A percentile compares a stretch with the other conserved stretches of the same genome.
Evolutionary conservation across 2,888 invertebrate species (phyloP).

Genomic region (Vannuccia rotundouncinata): DNA sequence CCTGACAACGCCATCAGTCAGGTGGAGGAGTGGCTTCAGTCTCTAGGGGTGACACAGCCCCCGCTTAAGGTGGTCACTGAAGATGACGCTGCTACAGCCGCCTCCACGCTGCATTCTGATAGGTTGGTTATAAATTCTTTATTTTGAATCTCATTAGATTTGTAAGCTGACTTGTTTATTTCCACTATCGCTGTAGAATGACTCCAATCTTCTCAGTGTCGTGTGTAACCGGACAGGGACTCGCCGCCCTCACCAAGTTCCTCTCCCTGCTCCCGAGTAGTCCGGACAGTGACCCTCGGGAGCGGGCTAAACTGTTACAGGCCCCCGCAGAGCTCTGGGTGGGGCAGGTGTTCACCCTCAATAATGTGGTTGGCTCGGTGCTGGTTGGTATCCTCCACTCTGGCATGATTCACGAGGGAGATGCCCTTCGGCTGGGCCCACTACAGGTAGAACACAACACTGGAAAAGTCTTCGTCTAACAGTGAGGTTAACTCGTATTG

Average conservation of each 20-base stretch:
- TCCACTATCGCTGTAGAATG: conserved; percentile 45
- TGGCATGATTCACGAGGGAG: conserved; percentile 76
- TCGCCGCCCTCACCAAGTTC: conserved; percentile 72
- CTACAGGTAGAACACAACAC: conserved; percentile 37
- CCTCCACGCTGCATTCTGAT: conserved; percentile 64
- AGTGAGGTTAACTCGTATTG: background rate
- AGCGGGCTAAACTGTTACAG: background rate
- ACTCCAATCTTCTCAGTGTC: conserved; percentile 65
- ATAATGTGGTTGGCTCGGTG: conserved; percentile 31
- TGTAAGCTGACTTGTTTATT: conserved; percentile 17
- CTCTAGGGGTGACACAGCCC: conserved; percentile 64
- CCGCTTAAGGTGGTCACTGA: conserved; percentile 65
- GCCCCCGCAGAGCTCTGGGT: conserved; percentile 31
- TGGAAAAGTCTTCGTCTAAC: conserved; percentile 34
- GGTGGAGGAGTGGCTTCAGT: conserved; percentile 64
- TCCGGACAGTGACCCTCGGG: background rate
- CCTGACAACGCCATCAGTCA: conserved; percentile 57
- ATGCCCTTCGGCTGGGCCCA: conserved; percentile 59
- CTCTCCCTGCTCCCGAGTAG: conserved; percentile 67
- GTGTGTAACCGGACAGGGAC: conserved; percentile 76
- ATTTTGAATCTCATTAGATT: too few relatives aligned
- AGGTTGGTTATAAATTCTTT: conserved; percentile 29
- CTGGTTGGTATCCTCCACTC: conserved; percentile 57
- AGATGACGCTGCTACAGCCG: conserved; percentile 70
- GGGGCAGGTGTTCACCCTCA: conserved; percentile 31